Percentiles rank a stretch among this genome's conserved stretches.
phyloP scores from a whole-genome alignment of 2,797 vertebrate genomes.

The Hozukius guyotensis region DNA sequence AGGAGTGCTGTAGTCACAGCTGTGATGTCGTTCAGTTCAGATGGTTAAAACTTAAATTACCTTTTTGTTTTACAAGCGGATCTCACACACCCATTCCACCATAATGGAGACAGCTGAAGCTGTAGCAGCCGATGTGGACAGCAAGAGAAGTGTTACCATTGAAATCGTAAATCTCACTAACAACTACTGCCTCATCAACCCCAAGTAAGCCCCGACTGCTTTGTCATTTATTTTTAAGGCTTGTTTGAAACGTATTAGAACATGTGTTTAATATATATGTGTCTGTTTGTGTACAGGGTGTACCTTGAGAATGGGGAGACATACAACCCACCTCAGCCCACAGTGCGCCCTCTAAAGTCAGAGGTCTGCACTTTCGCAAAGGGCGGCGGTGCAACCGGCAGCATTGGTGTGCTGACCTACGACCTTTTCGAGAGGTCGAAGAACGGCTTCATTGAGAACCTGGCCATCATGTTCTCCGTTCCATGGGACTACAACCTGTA shows the following conservation, averaged over 20 bases:
- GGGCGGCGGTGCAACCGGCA: conserved; percentile 51
- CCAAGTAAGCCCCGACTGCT: conserved; percentile 55
- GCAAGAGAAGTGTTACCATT: conserved; percentile 72
- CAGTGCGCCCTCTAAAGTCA: conserved; percentile 68
- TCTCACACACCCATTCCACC: conserved; percentile 34
- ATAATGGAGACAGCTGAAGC: conserved; percentile 79
- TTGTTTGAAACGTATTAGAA: background rate
- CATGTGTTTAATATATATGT: background rate
- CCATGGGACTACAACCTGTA: conserved; percentile 81
- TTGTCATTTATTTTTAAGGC: background rate
- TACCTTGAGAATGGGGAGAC: conserved; percentile 75
- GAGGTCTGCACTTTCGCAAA: conserved; percentile 81
- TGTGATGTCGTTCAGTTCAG: background rate
- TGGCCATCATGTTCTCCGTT: conserved; percentile 81
- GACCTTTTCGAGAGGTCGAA: conserved; percentile 63
- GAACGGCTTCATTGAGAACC: conserved; percentile 64
- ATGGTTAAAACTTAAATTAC: conserved; percentile 5
- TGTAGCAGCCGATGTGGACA: conserved; percentile 69
- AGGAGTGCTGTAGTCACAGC: background rate
- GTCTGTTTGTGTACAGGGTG: conserved; percentile 58
- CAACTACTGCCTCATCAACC: conserved; percentile 79
- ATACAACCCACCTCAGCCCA: conserved; percentile 79
- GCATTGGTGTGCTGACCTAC: conserved; percentile 79
- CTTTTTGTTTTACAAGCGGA: conserved; percentile 32
- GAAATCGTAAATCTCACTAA: conserved; percentile 78